Conservation (phyloP, 2,888 invertebrate genomes). For the Mystacides longicornis region DNA sequence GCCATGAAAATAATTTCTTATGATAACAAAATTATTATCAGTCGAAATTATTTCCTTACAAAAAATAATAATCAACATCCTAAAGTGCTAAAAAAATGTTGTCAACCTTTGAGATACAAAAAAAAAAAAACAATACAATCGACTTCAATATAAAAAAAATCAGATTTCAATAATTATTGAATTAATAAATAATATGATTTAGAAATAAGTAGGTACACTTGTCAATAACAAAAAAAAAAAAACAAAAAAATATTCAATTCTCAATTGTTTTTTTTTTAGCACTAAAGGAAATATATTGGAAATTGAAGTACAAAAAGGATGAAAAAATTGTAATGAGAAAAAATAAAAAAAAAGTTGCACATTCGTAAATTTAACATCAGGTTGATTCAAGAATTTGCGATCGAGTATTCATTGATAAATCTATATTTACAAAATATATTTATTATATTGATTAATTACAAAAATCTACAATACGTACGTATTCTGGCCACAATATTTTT, state of each 20-base stretch:
- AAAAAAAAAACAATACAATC: background rate
- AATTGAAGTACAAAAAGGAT: too few relatives aligned
- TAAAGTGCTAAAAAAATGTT: conserved; percentile 7
- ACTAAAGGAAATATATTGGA: too few relatives aligned
- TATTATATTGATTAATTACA: conserved; percentile 22
- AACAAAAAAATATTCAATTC: too few relatives aligned
- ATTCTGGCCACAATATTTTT: conserved; percentile 21
- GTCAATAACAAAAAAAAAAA: too few relatives aligned
- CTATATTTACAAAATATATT: conserved; percentile 18
- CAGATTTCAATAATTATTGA: background rate
- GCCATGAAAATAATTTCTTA: background rate
- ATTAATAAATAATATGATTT: background rate
- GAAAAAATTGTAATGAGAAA: too few relatives aligned
- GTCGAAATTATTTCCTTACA: conserved; percentile 6
- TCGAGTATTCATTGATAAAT: too few relatives aligned
- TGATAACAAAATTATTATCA: background rate
- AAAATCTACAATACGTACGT: conserved; percentile 14
- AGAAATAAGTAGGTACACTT: too few relatives aligned
- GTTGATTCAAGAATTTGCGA: too few relatives aligned
- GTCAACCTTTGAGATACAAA: conserved; percentile 6
- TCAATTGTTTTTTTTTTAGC: too few relatives aligned
- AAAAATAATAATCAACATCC: background rate
- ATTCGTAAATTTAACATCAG: too few relatives aligned
- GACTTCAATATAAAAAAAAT: background rate
- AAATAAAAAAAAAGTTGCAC: too few relatives aligned